Evolutionary conservation across 2,888 invertebrate genomes (phyloP).

Genomic region (Entomobrya multifasciata): DNA sequence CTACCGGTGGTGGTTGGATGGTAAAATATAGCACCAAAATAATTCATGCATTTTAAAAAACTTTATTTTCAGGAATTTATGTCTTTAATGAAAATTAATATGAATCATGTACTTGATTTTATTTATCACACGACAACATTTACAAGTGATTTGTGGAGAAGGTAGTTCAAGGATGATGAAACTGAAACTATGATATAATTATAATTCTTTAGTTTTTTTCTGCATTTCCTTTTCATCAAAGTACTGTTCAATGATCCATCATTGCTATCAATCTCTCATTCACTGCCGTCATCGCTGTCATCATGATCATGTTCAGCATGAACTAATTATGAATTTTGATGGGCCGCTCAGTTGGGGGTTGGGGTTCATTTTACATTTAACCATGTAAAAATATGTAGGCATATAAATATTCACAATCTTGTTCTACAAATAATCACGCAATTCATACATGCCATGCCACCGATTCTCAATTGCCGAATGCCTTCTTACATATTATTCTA

Average conservation of each 20-base stretch:
- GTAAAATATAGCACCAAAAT: too few relatives aligned
- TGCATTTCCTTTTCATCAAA: slow-evolving; percentile 15
- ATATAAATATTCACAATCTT: background rate
- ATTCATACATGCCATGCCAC: background rate
- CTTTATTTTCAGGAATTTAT: too few relatives aligned
- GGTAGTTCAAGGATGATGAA: slow-evolving; percentile 23
- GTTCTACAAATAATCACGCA: slow-evolving; percentile 4
- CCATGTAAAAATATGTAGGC: background rate
- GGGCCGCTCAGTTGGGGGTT: background rate
- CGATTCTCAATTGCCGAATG: slow-evolving; percentile 15
- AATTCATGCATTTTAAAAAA: too few relatives aligned
- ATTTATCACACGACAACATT: background rate
- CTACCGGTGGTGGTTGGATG: slow-evolving; percentile 96
- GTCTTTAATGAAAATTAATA: too few relatives aligned
- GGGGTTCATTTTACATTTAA: background rate
- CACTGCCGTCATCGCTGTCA: background rate
- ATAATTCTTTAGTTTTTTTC: too few relatives aligned
- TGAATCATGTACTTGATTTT: slow-evolving; percentile 1
- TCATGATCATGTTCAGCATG: slow-evolving; percentile 19
- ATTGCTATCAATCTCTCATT: background rate
- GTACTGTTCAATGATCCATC: background rate
- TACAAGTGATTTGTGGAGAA: slow-evolving; percentile 14
- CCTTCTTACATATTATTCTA: slow-evolving; percentile 13
- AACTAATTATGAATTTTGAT: slow-evolving; percentile 39
- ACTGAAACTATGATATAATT: too few relatives aligned